Evolutionary conservation across 1,140 invertebrate genomes (phyloP), one percentile per base, ranked within the genome.

Genomic region (Sinella curviseta): DNA sequence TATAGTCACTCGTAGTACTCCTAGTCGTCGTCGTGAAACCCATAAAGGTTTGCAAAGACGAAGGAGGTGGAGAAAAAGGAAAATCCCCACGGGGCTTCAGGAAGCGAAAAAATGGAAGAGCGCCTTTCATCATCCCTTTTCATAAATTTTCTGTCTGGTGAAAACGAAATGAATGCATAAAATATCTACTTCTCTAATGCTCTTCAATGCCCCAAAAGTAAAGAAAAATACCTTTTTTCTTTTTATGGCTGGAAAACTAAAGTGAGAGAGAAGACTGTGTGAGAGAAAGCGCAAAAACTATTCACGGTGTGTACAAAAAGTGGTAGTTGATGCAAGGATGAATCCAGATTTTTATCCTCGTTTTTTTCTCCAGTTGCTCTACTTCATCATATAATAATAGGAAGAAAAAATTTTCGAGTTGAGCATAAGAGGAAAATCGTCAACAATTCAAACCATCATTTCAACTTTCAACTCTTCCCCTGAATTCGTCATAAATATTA

Each of bases 91-190:
- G 65, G 65, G 65, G 65, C 65, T 70, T 70, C 65, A 70, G 65
- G 65, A 70, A 70, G 65, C 31, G 65, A 70, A 70, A 70, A 70
- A 70, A 70, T 70, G 65, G 65, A 70, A 70, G 65, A 70, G 65
- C 31, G 65, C 31, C 65, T 70, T 70, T 70, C 65, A 70, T 70
- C 65, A 31, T 70, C 31, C 65, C 30, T 70, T 70, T 70, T 70
- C 65, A 70, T 70, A 70, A 70, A 70, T 70, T 70, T 70, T 70
- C 65, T 70, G 26, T 70, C 65, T 70, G 26, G 65, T 70, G 65
- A 70, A 70, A 70, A 33, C 65, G 65, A 70, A 70, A 70, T 70
- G 65, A 70, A 70, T 70, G 65, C 65, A 70, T 70, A 70, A 70
- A 70, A 70, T 70, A 70, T 70, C 65, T 70, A 33, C 65, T 70